These are phyloP conservation scores for Anoncus sp. DNA, from an alignment of 2,888 invertebrate species.

Conservation along the genomic window DNA sequence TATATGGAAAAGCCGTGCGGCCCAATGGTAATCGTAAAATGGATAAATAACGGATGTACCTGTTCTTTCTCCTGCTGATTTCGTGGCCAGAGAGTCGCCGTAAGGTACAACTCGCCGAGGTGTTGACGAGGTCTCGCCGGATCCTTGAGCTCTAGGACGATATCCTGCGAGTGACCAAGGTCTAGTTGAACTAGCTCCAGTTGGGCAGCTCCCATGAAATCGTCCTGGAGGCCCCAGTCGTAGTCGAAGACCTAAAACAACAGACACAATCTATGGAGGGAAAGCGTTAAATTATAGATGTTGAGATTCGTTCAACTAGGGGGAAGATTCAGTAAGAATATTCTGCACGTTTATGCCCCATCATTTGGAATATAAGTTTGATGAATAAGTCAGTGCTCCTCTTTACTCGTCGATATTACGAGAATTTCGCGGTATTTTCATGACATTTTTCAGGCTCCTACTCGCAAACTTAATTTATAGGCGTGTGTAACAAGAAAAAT, in stretches of 20 bases:
- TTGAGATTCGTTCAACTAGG: neutral
- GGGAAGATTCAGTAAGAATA: neutral
- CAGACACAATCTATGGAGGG: neutral
- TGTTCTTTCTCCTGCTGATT: conserved; percentile 90
- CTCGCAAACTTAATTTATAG: neutral
- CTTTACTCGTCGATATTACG: neutral
- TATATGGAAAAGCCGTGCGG: conserved; percentile 26
- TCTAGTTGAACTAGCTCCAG: conserved; percentile 94
- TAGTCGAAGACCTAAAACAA: conserved; percentile 94
- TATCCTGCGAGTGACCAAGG: conserved; percentile 90
- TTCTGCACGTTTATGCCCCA: neutral
- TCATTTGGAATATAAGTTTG: neutral
- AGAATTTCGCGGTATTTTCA: neutral
- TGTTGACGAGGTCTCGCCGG: conserved; percentile 87
- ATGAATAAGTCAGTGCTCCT: conserved; percentile 3
- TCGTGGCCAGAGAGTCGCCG: conserved; percentile 95
- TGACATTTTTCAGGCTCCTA: neutral
- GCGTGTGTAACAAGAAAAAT: no score
- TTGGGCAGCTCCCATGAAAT: conserved; percentile 97
- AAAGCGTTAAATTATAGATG: neutral
- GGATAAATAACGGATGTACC: conserved; percentile 60
- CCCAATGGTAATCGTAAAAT: neutral
- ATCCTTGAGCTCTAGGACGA: conserved; percentile 92
- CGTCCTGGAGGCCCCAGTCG: conserved; percentile 98
- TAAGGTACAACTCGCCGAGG: conserved; percentile 94